Percentiles rank a stretch among this genome's conserved stretches.
Conservation (phyloP, 2,888 invertebrate species). For the Drosophila macrospina region DNA sequence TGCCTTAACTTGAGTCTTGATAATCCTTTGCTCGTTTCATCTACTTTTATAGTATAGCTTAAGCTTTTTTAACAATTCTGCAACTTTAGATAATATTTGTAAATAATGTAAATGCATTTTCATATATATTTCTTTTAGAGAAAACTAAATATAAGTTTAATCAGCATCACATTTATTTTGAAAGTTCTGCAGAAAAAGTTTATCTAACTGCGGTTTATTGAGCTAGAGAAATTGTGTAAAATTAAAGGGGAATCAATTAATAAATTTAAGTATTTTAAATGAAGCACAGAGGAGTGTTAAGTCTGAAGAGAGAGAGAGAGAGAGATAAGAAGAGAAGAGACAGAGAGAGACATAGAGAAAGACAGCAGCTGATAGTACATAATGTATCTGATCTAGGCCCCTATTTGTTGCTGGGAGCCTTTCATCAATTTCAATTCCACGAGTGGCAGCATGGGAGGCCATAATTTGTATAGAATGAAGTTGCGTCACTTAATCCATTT, state of each 20-base stretch:
- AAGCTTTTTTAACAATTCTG: no score
- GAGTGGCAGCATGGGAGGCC: constrained; percentile 39
- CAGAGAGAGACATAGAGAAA: no score
- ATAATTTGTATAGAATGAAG: constrained; percentile 71
- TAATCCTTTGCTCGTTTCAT: no score
- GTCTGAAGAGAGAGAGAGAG: no score
- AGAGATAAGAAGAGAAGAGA: not conserved
- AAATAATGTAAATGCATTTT: no score
- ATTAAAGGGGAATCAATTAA: not conserved
- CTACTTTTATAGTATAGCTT: no score
- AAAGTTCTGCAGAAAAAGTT: not conserved
- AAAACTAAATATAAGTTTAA: not conserved
- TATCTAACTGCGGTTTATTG: not conserved
- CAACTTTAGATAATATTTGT: no score
- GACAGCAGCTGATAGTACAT: constrained; percentile 2
- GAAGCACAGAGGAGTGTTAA: no score
- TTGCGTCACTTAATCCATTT: constrained; percentile 78
- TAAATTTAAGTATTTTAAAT: not conserved
- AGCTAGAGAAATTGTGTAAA: not conserved
- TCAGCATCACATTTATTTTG: not conserved
- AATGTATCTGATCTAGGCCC: constrained; percentile 44
- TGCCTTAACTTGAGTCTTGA: no score
- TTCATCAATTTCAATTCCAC: constrained; percentile 48
- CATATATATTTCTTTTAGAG: no score
- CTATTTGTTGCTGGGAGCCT: constrained; percentile 40